These are phyloP conservation scores for Trichopria drosophilae DNA, from an alignment of 2,888 invertebrate genomes.

Conservation along the genomic window DNA sequence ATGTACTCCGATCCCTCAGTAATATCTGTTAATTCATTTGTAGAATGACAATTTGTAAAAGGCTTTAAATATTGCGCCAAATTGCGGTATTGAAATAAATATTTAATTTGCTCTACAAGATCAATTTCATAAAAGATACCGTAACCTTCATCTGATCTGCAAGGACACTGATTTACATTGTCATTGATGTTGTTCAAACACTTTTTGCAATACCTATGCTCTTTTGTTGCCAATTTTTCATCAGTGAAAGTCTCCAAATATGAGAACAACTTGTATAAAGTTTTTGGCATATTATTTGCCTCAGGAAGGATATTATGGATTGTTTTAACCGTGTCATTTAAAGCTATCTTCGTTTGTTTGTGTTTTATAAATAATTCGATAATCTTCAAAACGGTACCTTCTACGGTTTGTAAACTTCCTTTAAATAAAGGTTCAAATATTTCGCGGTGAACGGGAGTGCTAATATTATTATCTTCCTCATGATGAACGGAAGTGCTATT, in stretches of 20 bases:
- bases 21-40: constrained; percentile 20
- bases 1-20: constrained; percentile 30
- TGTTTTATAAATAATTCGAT: no score
- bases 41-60: constrained; percentile 5
- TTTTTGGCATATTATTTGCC: constrained; percentile 19
- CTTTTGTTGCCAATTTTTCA: neutral
- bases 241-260: constrained; percentile 12
- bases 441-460: no score
- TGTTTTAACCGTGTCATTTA: neutral
- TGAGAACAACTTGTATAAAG: constrained; percentile 10
- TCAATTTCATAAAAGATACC: constrained; percentile 32
- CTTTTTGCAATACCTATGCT: constrained; percentile 26
- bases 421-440: no score
- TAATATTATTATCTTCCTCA: no score
- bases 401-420: no score
- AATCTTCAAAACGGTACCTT: no score
- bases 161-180: constrained; percentile 13
- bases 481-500: no score
- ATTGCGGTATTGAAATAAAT: constrained; percentile 27
- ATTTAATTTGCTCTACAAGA: no score
- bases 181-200: constrained; percentile 12
- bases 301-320: constrained; percentile 16
- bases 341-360: no score
- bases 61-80: constrained; percentile 18
- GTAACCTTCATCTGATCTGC: constrained; percentile 21